Conservation (phyloP, 2,888 invertebrate species). For the Euphydryas editha region DNA sequence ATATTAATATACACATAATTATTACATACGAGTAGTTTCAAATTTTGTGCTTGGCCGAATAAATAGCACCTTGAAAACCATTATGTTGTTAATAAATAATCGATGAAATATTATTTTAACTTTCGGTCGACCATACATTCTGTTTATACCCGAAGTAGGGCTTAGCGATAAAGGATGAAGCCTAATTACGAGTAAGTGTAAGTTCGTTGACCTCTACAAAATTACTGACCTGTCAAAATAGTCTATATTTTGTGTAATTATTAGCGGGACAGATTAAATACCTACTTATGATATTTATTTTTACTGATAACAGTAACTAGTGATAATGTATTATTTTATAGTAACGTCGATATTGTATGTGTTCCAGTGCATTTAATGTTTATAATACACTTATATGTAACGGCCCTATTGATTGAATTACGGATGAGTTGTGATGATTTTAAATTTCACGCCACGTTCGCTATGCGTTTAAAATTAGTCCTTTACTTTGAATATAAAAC, state of each 20-base stretch:
- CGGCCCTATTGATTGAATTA: constrained; percentile 19
- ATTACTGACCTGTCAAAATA: constrained; percentile 1
- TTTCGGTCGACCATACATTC: neutral
- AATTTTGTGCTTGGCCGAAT: too few species aligned
- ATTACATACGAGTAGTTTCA: too few species aligned
- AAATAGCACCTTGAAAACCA: neutral
- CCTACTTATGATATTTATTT: neutral
- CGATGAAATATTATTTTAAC: neutral
- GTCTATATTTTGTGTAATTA: neutral
- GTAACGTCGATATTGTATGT: neutral
- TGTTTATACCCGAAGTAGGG: neutral
- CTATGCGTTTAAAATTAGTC: constrained; percentile 22
- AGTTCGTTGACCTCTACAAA: constrained; percentile 2
- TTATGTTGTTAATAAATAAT: neutral
- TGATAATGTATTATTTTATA: too few species aligned
- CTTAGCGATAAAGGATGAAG: neutral
- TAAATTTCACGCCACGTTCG: constrained; percentile 30
- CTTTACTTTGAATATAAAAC: constrained; percentile 21
- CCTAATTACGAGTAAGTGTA: constrained; percentile 1
- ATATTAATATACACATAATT: too few species aligned
- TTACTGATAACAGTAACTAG: too few species aligned
- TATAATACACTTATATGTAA: constrained; percentile 9
- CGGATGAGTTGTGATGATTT: constrained; percentile 31
- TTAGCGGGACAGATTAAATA: neutral
- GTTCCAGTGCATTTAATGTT: constrained; percentile 10